Conservation (phyloP, 2,113 vertebrate species). For the Cisticola juncidis region DNA sequence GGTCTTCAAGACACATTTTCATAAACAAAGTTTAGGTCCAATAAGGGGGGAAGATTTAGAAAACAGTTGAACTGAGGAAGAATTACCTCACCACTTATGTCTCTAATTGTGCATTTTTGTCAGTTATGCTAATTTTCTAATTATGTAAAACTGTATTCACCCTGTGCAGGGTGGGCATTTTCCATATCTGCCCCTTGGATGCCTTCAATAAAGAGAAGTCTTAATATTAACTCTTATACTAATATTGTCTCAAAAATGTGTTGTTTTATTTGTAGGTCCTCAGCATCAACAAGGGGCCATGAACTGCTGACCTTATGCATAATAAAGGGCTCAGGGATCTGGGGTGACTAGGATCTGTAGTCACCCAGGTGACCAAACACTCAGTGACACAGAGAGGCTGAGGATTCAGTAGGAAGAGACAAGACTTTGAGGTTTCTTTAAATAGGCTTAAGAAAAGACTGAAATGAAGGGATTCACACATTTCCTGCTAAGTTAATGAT, state of each 20-base stretch:
- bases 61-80: accelerated
- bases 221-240: not conserved
- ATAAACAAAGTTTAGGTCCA: not conserved
- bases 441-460: not conserved
- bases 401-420: not conserved
- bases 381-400: not conserved
- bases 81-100: not conserved
- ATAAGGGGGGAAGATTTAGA: not conserved
- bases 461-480: not conserved
- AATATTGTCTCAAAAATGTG: not conserved
- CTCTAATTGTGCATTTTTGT: not conserved
- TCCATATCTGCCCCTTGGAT: not conserved
- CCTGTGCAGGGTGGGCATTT: accelerated
- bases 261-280: not conserved
- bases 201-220: not conserved
- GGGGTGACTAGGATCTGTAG: too few relatives aligned
- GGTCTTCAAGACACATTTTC: not conserved
- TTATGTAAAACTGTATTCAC: not conserved
- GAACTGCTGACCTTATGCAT: not conserved
- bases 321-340: not conserved
- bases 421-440: not conserved
- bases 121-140: not conserved
- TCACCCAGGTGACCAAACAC: not conserved
- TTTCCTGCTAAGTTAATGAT: not conserved
- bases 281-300: accelerated